Conservation (phyloP, 2,797 vertebrate genomes). For the Phalloptychus januarius region DNA sequence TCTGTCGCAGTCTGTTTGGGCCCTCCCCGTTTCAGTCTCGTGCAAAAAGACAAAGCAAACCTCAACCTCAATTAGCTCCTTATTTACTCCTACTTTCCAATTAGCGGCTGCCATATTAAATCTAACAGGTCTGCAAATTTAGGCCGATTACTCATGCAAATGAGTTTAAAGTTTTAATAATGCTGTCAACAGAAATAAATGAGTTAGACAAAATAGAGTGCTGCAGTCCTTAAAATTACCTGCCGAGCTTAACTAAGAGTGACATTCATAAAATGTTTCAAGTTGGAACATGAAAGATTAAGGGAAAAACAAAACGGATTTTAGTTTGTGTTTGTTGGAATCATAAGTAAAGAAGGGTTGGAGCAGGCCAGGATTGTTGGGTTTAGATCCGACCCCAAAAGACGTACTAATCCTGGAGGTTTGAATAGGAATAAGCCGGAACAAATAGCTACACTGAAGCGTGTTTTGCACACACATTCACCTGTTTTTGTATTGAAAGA, state of each 20-base stretch:
- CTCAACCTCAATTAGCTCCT: slow-evolving; percentile 43
- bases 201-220: slow-evolving; percentile 33
- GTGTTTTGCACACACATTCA: neutral
- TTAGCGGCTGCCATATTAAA: slow-evolving; percentile 68
- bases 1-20: slow-evolving; percentile 49
- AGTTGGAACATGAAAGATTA: slow-evolving; percentile 18
- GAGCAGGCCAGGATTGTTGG: neutral
- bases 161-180: slow-evolving; percentile 65
- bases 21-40: slow-evolving; percentile 52
- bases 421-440: neutral
- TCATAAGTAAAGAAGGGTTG: neutral
- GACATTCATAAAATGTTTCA: slow-evolving; percentile 22
- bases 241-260: slow-evolving; percentile 42
- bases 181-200: slow-evolving; percentile 66
- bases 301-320: neutral
- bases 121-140: slow-evolving; percentile 59
- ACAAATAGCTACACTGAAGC: neutral
- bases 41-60: slow-evolving; percentile 42
- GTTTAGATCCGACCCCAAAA: neutral
- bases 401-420: neutral
- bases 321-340: neutral
- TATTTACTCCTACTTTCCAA: slow-evolving; percentile 63
- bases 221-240: slow-evolving; percentile 23
- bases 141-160: slow-evolving; percentile 73
- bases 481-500: neutral